Evolutionary conservation across 2,888 invertebrate species (phyloP).

Genomic region (Imbricaverruca yamaguchii): DNA sequence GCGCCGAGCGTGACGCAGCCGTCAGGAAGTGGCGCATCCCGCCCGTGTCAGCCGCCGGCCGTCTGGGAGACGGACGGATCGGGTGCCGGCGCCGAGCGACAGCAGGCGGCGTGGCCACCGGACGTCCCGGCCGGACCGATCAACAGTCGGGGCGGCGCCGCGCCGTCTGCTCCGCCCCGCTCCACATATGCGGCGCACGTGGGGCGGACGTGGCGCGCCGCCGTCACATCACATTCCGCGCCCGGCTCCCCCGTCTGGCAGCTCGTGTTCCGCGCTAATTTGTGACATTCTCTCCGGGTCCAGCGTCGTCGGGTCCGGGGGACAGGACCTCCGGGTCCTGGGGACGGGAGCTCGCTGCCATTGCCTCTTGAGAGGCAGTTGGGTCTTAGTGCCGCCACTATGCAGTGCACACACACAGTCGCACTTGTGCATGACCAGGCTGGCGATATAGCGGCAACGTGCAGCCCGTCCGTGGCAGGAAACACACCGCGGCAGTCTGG

Average conservation of each 20-base stretch:
- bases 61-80: too few relatives aligned
- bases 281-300: not conserved
- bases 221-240: not conserved
- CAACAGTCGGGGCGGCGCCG: constrained; percentile 9
- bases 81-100: too few relatives aligned
- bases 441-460: too few relatives aligned
- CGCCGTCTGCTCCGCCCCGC: constrained; percentile 10
- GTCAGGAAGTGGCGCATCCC: too few relatives aligned
- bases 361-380: too few relatives aligned
- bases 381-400: too few relatives aligned
- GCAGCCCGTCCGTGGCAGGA: too few relatives aligned
- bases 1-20: too few relatives aligned
- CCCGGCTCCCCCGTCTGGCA: not conserved
- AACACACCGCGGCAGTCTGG: too few relatives aligned
- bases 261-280: constrained; percentile 1
- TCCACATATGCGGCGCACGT: not conserved
- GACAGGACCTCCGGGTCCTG: not conserved
- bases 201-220: constrained; percentile 1
- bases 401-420: too few relatives aligned
- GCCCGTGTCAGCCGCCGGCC: too few relatives aligned
- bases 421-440: too few relatives aligned
- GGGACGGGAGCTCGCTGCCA: not conserved
- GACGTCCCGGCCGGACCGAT: not conserved
- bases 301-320: not conserved
- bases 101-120: not conserved